Base-by-base conservation (phyloP, 2,888 invertebrate species). In the Lissocephala sabroskyi region DNA sequence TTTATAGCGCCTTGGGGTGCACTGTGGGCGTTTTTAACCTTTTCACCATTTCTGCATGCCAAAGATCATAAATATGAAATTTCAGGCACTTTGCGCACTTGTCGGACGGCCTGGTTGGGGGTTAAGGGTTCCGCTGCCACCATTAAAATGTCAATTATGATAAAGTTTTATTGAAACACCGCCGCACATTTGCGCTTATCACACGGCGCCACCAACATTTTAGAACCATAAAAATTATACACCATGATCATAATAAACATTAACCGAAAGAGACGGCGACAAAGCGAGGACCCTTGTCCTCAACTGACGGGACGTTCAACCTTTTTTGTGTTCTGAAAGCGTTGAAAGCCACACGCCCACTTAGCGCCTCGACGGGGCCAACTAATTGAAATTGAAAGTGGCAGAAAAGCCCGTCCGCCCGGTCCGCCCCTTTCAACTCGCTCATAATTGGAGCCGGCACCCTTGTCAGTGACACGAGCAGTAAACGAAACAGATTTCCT, bases 381-480 rank as follows among this genome's bases (percentile, higher is more conserved):
- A 65, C 66, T 79, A 78, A 78, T 78, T 78, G 76, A 76, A 79
- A 75, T 65, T 43, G 74, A 67, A 67, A 65, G 76, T 58, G n/a
- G 41, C 10, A 19, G 3, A 23, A 7, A 23, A 23, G 3, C 23
- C 3, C 3, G 7, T 23, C 67, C 67, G 66, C 67, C 71, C 64
- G 63, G 39, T 32, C 40, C 37, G 36, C 39, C 51, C 42, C 32
- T 47, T 26, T 19, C 44, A 41, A 56, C 51, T 51, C 44, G 54
- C 49, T 48, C 66, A 74, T 75, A 75, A 75, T 74, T 75, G 75
- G 59, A 50, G 50, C 53, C 53, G 61, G 62, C 76, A 68, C 76
- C 76, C 79, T 74, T 78, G 74, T 77, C 79, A 74, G 52, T 56
- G n/a, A n/a, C n/a, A n/a, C n/a, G n/a, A 41, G 13, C 37, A 37